Base-by-base conservation (phyloP, 2,797 vertebrate species). In the Decapterus maruadsi region DNA sequence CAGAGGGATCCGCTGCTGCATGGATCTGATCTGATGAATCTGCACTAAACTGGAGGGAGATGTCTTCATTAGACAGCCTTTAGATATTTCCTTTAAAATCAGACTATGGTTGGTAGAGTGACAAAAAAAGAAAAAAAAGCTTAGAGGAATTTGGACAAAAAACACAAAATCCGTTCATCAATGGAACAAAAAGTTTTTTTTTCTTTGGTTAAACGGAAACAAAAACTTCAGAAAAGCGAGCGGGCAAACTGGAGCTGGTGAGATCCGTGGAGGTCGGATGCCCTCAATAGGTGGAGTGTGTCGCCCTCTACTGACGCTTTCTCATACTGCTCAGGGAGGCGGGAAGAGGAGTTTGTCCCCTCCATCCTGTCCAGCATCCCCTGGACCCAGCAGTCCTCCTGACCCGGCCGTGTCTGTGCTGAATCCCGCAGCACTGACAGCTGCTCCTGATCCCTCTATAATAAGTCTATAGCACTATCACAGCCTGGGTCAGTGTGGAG, bases 261-360 rank as follows among this genome's bases (percentile, higher is more conserved):
- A 22, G 46, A 26, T 2, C 9, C 7, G 13, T n/a, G 4, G 20
- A 19, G 63, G 45, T 1, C 38, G 0, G 0, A 20, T 4, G 53
- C 11, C 2, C 10, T 31, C 8, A 88, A 86, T 74, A 53, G 3
- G 3, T 54, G 93, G 88, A 83, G 89, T 94, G 48, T 94, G 94
- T 91, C 93, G 88, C 94, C 94, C 91, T 91, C 95, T 92, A 80
- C 50, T 53, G 95, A 6, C 57, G 0, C 4, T 8, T 0, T 2
- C 4, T 26, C 19, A 11, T 16, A 51, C 17, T 60, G 43, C 14
- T 36, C 34, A 36, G 34, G 34, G 34, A 36, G 7, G 34, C 8
- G 34, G 6, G 10, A 0, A 11, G 45, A 1, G 16, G 8, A 38
- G 26, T 4, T 4, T 14, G 68, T 54, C 26, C 16, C 48, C 43